A percentile compares a stretch with the other conserved stretches of the same genome.
These are phyloP conservation scores for Bradypus variegatus DNA, from an alignment of 2,797 vertebrate species.

Conservation along the genomic window DNA sequence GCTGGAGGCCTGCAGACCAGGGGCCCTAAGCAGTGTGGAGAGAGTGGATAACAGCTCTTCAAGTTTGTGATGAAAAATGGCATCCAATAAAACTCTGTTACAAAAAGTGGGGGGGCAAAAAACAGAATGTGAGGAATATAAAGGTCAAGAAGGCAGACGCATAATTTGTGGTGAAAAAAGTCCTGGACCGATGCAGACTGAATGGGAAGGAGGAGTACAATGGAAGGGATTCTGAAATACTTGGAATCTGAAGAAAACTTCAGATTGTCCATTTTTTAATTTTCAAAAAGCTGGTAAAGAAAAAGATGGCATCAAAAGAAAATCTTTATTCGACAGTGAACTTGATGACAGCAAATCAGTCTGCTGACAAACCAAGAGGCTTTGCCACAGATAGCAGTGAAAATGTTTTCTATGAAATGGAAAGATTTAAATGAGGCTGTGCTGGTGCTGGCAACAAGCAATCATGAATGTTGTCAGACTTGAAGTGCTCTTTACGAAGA, in stretches of 20 bases:
- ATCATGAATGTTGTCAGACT: neutral
- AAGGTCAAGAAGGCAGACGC: neutral
- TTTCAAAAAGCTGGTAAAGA: slow-evolving; percentile 12
- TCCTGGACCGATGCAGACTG: neutral
- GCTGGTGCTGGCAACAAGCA: neutral
- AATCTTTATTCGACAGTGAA: neutral
- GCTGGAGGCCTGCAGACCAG: neutral
- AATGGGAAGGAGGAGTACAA: neutral
- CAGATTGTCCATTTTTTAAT: neutral
- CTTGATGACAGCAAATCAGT: neutral
- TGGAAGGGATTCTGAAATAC: neutral
- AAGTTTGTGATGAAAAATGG: neutral
- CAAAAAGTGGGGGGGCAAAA: neutral
- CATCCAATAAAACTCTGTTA: neutral
- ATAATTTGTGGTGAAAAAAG: neutral
- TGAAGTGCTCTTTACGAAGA: slow-evolving; percentile 1
- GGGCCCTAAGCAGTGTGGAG: neutral
- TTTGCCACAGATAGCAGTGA: neutral
- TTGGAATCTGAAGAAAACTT: neutral
- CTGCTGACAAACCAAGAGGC: neutral
- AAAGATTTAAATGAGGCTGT: neutral
- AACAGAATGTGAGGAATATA: neutral
- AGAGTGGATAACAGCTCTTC: neutral
- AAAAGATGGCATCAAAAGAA: neutral
- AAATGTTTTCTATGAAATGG: neutral